Base-by-base conservation (phyloP, 2,113 vertebrate species). In the Scomber japonicus region DNA sequence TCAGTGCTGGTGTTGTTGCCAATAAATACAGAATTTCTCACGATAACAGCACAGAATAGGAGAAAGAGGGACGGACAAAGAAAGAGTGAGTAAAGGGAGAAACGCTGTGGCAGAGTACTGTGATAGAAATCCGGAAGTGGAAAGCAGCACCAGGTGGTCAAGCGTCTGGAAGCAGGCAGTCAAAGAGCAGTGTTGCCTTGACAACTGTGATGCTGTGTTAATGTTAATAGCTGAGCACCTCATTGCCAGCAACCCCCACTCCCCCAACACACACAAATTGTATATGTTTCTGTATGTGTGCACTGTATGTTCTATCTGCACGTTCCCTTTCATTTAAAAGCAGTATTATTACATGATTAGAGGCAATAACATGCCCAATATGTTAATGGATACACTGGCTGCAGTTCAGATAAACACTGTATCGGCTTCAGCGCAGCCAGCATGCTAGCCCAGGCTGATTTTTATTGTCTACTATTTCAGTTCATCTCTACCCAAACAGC, bases 141-240 rank as follows among this genome's bases (percentile, higher is more conserved):
- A 84, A 66, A 81, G 80, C 82, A 85, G 83, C 88, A 86, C 86
- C 93, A 94, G 91, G 93, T 92, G 93, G 90, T 90, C 71, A 71
- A 81, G 87, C 81, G 90, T 91, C 88, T 90, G 90, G 93, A 94
- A 89, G 90, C 77, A 86, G 85, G 83, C 88, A 88, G 82, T 93
- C 94, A 94, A 93, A 91, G 87, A 91, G 87, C 84, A 81, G 71
- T 17, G 90, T 95, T 94, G 90, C 92, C 93, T 89, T 91, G 92
- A 94, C 91, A 94, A 95, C 93, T 83, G 87, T 73, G 91, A 94
- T 94, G 93, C 92, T 84, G 85, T 87, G 89, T 81, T 89, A 87
- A 91, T 90, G 85, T 83, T 93, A 90, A 87, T 88, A 81, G 81
- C 75, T 24, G 63, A 91, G 86, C 87, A 84, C 84, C 81, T 89